Percentiles rank a stretch among this genome's conserved stretches.
These are phyloP conservation scores for Rhabdomys dilectus DNA, from an alignment of 2,113 vertebrate species.

Conservation along the genomic window DNA sequence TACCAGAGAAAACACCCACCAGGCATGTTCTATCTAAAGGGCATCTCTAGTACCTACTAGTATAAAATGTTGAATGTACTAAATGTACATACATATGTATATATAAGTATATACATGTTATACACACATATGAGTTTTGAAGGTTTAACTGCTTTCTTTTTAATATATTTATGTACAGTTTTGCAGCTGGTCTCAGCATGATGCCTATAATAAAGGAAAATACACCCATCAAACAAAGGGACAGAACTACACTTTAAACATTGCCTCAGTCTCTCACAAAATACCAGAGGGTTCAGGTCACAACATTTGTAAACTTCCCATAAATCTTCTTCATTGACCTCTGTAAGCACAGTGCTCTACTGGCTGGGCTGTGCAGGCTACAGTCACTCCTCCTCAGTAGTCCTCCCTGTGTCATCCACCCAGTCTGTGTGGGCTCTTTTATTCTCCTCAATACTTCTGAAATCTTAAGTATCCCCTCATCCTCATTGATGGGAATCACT, in stretches of 20 bases:
- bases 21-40: neutral
- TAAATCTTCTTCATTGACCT: neutral
- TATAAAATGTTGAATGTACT: neutral
- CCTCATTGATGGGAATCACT: neutral
- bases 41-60: neutral
- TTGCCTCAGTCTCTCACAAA: neutral
- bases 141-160: neutral
- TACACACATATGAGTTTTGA: neutral
- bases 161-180: neutral
- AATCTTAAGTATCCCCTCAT: neutral
- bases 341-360: neutral
- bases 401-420: neutral
- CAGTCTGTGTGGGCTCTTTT: neutral
- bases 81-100: neutral
- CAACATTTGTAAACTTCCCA: neutral
- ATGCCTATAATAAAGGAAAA: neutral
- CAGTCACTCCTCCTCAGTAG: neutral
- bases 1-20: neutral
- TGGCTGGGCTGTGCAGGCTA: neutral
- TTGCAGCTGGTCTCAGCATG: neutral
- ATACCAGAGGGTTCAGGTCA: neutral
- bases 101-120: no score
- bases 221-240: neutral
- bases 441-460: neutral
- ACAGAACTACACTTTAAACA: neutral